Evolutionary conservation across 2,113 vertebrate species (phyloP).

Genomic region (Mus musculus): DNA sequence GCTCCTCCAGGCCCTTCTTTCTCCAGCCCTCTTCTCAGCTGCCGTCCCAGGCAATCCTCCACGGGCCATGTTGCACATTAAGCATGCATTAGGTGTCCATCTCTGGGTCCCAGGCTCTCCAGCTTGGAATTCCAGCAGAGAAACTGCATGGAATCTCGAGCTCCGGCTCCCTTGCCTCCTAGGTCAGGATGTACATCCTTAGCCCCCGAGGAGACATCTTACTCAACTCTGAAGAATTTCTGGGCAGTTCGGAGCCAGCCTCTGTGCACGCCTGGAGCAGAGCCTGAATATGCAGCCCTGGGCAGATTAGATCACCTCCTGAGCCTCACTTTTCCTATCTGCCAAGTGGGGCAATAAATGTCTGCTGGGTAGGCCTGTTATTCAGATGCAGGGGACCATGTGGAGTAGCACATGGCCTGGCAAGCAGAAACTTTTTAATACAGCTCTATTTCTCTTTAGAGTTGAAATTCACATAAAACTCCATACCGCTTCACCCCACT

Average conservation of each 20-base stretch:
- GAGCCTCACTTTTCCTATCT: slow-evolving; percentile 59
- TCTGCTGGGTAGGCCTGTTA: not conserved
- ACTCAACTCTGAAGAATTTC: slow-evolving; percentile 49
- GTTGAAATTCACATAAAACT: not conserved
- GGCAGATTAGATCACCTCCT: not conserved
- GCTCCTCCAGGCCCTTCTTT: not conserved
- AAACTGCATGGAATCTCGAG: not conserved
- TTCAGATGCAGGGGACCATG: not conserved
- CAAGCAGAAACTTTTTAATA: not conserved
- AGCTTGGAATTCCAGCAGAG: not conserved
- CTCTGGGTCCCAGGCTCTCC: not conserved
- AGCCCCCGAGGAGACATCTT: not conserved
- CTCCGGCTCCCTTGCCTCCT: not conserved
- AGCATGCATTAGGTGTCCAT: not conserved
- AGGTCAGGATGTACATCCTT: not conserved
- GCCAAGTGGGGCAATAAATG: not conserved
- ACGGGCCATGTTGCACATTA: not conserved
- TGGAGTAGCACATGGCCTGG: not conserved
- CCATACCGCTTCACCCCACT: accelerated
- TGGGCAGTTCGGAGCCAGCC: not conserved
- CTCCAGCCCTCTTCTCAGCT: not conserved
- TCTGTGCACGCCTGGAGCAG: not conserved
- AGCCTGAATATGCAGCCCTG: not conserved
- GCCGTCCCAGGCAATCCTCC: not conserved
- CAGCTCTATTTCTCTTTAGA: not conserved